These are phyloP conservation scores for Heterotis niloticus DNA, from an alignment of 2,113 vertebrate genomes.

Conservation along the genomic window DNA sequence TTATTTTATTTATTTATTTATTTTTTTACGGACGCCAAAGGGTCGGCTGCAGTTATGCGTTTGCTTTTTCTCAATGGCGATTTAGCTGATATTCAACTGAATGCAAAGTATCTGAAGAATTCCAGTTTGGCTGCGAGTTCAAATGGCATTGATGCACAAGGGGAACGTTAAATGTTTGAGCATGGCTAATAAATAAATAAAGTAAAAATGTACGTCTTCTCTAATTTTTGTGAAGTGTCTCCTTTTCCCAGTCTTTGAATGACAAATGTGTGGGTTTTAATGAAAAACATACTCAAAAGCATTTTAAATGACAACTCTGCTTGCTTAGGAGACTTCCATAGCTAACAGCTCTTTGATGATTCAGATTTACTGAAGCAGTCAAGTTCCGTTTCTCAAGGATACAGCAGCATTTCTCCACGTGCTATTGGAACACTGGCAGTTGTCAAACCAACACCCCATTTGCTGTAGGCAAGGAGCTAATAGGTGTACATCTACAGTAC, in stretches of 20 bases:
- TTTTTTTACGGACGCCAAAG: background rate
- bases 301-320: constrained; percentile 10
- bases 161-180: background rate
- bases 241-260: background rate
- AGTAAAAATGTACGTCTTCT: background rate
- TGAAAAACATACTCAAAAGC: constrained; percentile 4
- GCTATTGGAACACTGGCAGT: background rate
- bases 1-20: too few species aligned
- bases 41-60: background rate
- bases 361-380: background rate
- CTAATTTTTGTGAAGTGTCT: too few species aligned
- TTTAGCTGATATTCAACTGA: background rate
- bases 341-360: background rate
- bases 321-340: background rate
- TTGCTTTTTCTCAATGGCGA: background rate
- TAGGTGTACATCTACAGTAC: too few species aligned
- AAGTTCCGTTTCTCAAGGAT: background rate
- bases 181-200: background rate
- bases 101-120: background rate
- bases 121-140: background rate
- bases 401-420: background rate
- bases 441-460: too few species aligned
- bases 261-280: constrained; percentile 7
- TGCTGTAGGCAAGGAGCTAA: too few species aligned
- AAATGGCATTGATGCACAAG: background rate